Percentiles rank a stretch among this genome's conserved stretches.
Evolutionary conservation across 2,888 invertebrate species (phyloP).

Genomic region (Dolomedes plantarius): DNA sequence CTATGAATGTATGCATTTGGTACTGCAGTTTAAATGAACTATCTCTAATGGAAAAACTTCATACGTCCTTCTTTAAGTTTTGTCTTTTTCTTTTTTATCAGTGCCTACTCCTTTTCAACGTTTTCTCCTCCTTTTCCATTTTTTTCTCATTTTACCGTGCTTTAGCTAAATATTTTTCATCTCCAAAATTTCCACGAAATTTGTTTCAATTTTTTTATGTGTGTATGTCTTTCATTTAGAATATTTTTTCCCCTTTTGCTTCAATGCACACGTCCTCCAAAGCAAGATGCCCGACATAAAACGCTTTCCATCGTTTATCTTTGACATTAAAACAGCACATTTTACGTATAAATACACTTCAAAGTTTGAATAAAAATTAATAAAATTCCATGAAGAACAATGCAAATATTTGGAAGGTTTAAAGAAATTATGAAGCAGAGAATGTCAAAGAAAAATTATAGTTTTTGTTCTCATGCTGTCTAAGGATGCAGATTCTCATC

Average conservation of each 20-base stretch:
- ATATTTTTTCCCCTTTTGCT: not conserved
- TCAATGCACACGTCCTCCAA: not conserved
- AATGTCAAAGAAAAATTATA: not conserved
- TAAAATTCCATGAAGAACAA: not conserved
- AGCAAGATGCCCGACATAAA: not conserved
- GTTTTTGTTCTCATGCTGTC: too few species aligned
- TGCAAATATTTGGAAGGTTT: constrained; percentile 1
- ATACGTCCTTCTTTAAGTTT: too few species aligned
- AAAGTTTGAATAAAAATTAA: constrained; percentile 4
- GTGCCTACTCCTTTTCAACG: too few species aligned
- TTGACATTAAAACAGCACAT: not conserved
- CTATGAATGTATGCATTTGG: too few species aligned
- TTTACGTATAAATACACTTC: not conserved
- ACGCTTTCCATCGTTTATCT: not conserved
- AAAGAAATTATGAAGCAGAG: not conserved
- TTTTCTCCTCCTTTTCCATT: too few species aligned
- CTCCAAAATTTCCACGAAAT: too few species aligned
- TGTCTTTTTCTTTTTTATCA: too few species aligned
- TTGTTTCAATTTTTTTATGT: not conserved
- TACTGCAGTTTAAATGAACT: too few species aligned
- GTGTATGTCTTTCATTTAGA: not conserved
- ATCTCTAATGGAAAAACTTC: too few species aligned
- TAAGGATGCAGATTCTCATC: too few species aligned
- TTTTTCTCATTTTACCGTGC: too few species aligned
- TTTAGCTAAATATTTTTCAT: too few species aligned